Percentiles rank a stretch among this genome's conserved stretches.
Conservation (phyloP, 2,888 invertebrate species). For the Subacronicta megacephala region DNA sequence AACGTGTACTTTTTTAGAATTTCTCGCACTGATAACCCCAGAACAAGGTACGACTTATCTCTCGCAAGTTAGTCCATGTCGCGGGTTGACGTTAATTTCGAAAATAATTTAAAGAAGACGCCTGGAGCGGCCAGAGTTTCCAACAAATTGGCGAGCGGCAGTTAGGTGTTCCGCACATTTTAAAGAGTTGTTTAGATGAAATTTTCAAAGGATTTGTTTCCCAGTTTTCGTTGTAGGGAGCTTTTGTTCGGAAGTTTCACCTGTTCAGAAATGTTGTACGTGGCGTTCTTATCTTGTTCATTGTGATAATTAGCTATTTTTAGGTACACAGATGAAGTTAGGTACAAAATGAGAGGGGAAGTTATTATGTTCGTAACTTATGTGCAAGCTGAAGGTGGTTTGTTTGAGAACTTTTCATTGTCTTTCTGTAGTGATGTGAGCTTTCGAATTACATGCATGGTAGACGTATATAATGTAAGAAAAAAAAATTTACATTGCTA, state of each 20-base stretch:
- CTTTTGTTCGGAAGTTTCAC: constrained; percentile 76
- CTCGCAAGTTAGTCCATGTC: constrained; percentile 56
- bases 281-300: constrained; percentile 71
- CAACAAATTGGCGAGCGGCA: constrained; percentile 72
- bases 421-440: constrained; percentile 10
- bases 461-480: background rate
- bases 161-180: constrained; percentile 71
- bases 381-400: constrained; percentile 27
- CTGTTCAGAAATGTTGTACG: constrained; percentile 68
- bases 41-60: constrained; percentile 56
- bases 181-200: constrained; percentile 80
- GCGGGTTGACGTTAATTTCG: constrained; percentile 73
- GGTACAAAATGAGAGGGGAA: constrained; percentile 21
- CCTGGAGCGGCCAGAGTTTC: constrained; percentile 72
- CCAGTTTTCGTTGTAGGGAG: constrained; percentile 61
- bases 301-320: constrained; percentile 55
- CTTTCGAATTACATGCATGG: constrained; percentile 9
- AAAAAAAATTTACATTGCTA: too few relatives aligned
- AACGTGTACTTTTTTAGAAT: constrained; percentile 2
- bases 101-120: constrained; percentile 82
- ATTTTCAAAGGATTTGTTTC: constrained; percentile 82
- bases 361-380: constrained; percentile 27
- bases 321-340: constrained; percentile 30
- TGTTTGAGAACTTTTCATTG: constrained; percentile 30
- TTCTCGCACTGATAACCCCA: constrained; percentile 16